These are phyloP conservation scores for Panthera leo DNA, from an alignment of 2,113 vertebrate genomes.

Conservation along the genomic window DNA sequence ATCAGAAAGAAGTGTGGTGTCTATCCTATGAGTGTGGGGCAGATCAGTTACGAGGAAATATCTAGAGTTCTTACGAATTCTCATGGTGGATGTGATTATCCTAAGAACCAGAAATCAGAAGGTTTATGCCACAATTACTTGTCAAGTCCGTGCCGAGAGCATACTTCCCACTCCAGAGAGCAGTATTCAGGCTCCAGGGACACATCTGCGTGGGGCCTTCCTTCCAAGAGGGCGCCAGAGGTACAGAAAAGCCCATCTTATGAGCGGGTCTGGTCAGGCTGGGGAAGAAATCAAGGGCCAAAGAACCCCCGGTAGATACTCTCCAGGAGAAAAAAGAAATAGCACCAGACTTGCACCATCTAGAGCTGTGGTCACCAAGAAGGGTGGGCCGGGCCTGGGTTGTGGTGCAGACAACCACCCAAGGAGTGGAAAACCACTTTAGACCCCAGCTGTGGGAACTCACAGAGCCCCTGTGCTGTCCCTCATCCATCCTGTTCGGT, in stretches of 20 bases:
- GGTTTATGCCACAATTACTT: background rate
- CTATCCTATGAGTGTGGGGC: background rate
- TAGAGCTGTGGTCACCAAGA: background rate
- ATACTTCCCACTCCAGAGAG: background rate
- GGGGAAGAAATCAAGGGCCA: background rate
- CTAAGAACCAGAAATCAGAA: background rate
- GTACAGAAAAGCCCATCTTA: background rate
- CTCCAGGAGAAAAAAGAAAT: background rate
- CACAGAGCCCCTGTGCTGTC: background rate
- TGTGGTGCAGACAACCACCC: background rate
- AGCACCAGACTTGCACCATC: no score
- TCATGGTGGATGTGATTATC: background rate
- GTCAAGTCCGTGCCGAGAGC: no score
- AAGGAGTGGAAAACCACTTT: background rate
- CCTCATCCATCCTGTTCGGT: background rate
- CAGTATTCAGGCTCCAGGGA: background rate
- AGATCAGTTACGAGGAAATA: background rate
- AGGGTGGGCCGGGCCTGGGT: background rate
- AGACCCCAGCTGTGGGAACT: background rate
- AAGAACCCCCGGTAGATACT: background rate
- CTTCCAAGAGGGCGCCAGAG: background rate
- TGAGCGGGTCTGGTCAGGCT: background rate
- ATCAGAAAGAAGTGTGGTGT: background rate
- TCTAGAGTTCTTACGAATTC: background rate
- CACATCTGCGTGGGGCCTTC: accelerated